Percentiles rank a stretch among this genome's conserved stretches.
Conservation (phyloP, 2,797 vertebrate species). For the Fundulus diaphanus region DNA sequence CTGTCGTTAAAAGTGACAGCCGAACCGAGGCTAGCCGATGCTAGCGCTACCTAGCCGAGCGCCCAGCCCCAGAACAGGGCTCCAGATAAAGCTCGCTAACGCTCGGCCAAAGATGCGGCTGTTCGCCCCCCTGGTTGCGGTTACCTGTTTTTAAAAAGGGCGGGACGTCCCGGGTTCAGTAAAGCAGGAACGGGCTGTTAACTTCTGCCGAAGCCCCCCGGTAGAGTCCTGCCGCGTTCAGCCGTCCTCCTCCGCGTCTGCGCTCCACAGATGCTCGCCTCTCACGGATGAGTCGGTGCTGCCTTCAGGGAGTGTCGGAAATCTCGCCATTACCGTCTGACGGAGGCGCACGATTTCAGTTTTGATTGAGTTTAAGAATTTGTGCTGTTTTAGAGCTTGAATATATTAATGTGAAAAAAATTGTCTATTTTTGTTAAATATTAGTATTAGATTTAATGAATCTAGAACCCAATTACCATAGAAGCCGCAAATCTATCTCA, state of each 20-base stretch:
- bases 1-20: background rate
- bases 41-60: conserved; percentile 55
- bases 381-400: background rate
- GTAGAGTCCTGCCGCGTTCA: background rate
- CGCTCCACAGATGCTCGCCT: conserved; percentile 28
- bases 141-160: conserved; percentile 48
- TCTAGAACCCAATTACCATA: too few relatives aligned
- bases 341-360: background rate
- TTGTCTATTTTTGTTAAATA: background rate
- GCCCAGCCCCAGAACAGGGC: conserved; percentile 37
- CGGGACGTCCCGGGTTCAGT: background rate
- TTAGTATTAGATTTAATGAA: background rate
- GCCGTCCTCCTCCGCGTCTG: conserved; percentile 21
- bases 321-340: background rate
- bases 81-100: background rate
- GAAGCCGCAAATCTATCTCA: background rate
- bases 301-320: conserved; percentile 45
- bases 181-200: conserved; percentile 10
- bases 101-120: conserved; percentile 19
- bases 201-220: conserved; percentile 37
- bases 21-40: conserved; percentile 33
- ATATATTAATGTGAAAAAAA: background rate
- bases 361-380: background rate
- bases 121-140: background rate
- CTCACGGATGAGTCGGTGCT: conserved; percentile 28